Conservation (phyloP, 2,113 vertebrate genomes). For the Gadus macrocephalus region DNA sequence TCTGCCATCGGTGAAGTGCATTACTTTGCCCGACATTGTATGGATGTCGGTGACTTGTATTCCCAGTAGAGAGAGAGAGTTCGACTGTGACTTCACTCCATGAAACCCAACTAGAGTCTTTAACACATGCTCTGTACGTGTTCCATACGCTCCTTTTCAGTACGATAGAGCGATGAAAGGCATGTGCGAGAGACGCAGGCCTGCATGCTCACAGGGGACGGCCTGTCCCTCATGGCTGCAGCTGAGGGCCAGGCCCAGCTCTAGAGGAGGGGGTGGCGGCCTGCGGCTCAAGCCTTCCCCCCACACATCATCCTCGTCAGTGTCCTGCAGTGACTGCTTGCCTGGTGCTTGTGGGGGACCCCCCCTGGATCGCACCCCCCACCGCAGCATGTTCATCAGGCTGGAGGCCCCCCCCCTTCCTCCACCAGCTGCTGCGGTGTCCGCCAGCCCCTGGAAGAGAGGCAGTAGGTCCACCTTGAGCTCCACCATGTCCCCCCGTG, state of each 20-base stretch:
- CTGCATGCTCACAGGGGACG: slow-evolving; percentile 53
- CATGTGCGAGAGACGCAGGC: slow-evolving; percentile 60
- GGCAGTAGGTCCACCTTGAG: slow-evolving; percentile 69
- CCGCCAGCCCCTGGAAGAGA: slow-evolving; percentile 66
- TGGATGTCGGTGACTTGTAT: slow-evolving; percentile 12
- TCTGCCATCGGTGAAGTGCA: slow-evolving; percentile 68
- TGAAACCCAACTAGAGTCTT: too few relatives aligned
- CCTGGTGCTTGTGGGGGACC: slow-evolving; percentile 18
- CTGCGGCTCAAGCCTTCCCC: slow-evolving; percentile 29
- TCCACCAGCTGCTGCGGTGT: slow-evolving; percentile 24
- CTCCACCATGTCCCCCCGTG: slow-evolving; percentile 50
- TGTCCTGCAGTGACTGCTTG: slow-evolving; percentile 41
- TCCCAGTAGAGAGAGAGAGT: background rate
- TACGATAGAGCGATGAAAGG: slow-evolving; percentile 74
- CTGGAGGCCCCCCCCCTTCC: slow-evolving; percentile 20
- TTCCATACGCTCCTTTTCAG: slow-evolving; percentile 30
- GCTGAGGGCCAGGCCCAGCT: slow-evolving; percentile 65
- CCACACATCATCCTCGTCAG: slow-evolving; percentile 29
- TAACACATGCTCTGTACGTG: background rate
- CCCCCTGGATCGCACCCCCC: slow-evolving; percentile 31
- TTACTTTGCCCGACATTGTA: slow-evolving; percentile 27
- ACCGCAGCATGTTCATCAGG: slow-evolving; percentile 47
- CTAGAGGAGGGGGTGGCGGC: slow-evolving; percentile 20
- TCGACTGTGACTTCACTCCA: background rate
- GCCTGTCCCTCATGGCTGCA: slow-evolving; percentile 54